phyloP scores from a whole-genome alignment of 1,140 invertebrate genomes.

The Macrobrachium rosenbergii region DNA sequence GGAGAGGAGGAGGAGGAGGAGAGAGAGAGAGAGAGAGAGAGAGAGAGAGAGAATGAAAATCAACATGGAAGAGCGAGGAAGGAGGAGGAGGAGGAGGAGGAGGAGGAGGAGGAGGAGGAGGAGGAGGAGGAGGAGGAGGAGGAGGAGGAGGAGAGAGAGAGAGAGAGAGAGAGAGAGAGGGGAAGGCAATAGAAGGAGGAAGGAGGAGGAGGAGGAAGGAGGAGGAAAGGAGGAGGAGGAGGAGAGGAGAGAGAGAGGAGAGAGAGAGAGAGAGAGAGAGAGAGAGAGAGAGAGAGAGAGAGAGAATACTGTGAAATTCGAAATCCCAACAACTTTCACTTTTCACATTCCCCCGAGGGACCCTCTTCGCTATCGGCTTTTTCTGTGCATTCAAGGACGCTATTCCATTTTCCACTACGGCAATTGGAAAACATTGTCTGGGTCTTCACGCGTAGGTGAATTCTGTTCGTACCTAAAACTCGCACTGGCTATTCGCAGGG shows the following conservation, averaged over 20 bases:
- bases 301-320: no score
- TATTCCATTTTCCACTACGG: no score
- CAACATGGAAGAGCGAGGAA: not conserved
- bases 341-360: no score
- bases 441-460: no score
- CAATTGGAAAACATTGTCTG: no score
- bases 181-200: not conserved
- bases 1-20: not conserved
- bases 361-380: no score
- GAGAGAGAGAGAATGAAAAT: conserved; percentile 19
- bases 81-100: conserved; percentile 1
- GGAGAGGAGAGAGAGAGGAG: not conserved
- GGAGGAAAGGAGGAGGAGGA: conserved; percentile 4
- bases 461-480: no score
- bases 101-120: not conserved
- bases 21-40: conserved; percentile 18
- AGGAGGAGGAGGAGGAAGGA: not conserved
- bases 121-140: not conserved
- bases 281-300: conserved; percentile 14
- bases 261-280: conserved; percentile 7
- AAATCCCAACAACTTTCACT: no score
- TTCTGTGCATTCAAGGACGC: no score
- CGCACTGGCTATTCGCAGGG: no score
- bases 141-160: not conserved
- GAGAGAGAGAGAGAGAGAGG: not conserved